phyloP scores from a whole-genome alignment of 2,113 vertebrate species.

The Trichomycterus rosablanca region DNA sequence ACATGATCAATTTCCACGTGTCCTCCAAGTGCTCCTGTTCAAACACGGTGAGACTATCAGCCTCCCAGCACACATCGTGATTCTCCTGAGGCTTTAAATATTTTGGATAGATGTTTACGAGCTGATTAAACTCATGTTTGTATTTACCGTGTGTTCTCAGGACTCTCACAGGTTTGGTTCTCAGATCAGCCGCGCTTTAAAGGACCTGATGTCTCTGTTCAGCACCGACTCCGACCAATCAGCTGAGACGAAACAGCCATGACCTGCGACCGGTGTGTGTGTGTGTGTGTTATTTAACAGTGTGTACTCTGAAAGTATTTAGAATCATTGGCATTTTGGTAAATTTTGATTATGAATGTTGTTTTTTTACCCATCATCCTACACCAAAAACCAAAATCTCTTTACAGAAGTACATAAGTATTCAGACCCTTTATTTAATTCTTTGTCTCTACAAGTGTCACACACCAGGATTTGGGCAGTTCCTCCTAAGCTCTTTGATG shows the following conservation, averaged over 20 bases:
- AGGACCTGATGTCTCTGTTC: constrained; percentile 71
- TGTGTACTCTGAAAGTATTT: too few relatives aligned
- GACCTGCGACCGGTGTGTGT: not conserved
- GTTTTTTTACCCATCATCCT: too few relatives aligned
- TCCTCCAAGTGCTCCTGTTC: constrained; percentile 77
- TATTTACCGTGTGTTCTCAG: constrained; percentile 40
- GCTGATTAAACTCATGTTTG: not conserved
- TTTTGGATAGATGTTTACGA: too few relatives aligned
- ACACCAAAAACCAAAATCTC: too few relatives aligned
- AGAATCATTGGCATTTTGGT: too few relatives aligned
- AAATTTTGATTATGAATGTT: too few relatives aligned
- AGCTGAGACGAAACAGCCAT: constrained; percentile 24
- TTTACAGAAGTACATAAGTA: too few relatives aligned
- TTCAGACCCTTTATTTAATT: too few relatives aligned
- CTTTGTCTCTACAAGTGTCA: too few relatives aligned
- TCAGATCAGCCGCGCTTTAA: constrained; percentile 68
- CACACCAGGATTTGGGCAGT: too few relatives aligned
- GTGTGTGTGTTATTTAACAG: not conserved
- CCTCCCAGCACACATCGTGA: not conserved
- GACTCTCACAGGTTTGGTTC: constrained; percentile 76
- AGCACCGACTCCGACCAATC: constrained; percentile 48
- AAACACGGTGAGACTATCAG: constrained; percentile 69
- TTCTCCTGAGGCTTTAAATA: too few relatives aligned
- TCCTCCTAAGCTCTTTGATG: too few relatives aligned
- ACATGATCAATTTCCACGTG: constrained; percentile 82